phyloP scores from a whole-genome alignment of 1,140 invertebrate species.

The Agrypnia vestita region DNA sequence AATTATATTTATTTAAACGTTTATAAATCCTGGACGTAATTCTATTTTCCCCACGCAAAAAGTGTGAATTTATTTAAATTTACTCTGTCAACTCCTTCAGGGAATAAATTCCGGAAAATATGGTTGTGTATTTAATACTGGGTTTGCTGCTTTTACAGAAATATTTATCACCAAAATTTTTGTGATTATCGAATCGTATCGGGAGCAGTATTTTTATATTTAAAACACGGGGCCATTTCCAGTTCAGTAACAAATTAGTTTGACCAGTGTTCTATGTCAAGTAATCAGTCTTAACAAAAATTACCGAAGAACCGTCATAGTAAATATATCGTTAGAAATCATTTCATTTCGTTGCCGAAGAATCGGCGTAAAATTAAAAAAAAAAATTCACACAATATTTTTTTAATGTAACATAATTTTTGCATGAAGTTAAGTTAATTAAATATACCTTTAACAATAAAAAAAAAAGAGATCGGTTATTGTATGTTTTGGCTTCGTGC shows the following conservation, averaged over 20 bases:
- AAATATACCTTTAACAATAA: too few relatives aligned
- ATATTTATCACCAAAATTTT: slow-evolving; percentile 2
- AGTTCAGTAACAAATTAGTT: too few relatives aligned
- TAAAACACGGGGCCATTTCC: background rate
- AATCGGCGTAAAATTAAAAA: background rate
- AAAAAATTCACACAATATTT: background rate
- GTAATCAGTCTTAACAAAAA: too few relatives aligned
- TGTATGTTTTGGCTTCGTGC: too few relatives aligned
- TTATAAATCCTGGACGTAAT: slow-evolving; percentile 38
- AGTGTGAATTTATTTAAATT: slow-evolving; percentile 43
- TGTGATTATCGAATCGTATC: background rate
- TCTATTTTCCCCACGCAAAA: slow-evolving; percentile 33
- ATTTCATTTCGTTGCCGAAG: too few relatives aligned
- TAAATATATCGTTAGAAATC: too few relatives aligned
- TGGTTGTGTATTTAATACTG: slow-evolving; percentile 10
- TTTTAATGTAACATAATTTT: background rate
- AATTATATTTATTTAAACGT: slow-evolving; percentile 43
- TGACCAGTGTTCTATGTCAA: too few relatives aligned
- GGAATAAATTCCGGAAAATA: slow-evolving; percentile 36
- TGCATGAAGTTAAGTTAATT: too few relatives aligned
- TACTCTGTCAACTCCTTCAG: slow-evolving; percentile 31
- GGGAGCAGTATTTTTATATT: background rate
- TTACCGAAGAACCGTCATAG: too few relatives aligned
- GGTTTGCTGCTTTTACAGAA: background rate
- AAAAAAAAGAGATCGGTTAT: too few relatives aligned